A percentile compares a stretch with the other conserved stretches of the same genome.
phyloP scores from a whole-genome alignment of 64 coral and sea anemone species.

The Dendronephthya gigantea region DNA sequence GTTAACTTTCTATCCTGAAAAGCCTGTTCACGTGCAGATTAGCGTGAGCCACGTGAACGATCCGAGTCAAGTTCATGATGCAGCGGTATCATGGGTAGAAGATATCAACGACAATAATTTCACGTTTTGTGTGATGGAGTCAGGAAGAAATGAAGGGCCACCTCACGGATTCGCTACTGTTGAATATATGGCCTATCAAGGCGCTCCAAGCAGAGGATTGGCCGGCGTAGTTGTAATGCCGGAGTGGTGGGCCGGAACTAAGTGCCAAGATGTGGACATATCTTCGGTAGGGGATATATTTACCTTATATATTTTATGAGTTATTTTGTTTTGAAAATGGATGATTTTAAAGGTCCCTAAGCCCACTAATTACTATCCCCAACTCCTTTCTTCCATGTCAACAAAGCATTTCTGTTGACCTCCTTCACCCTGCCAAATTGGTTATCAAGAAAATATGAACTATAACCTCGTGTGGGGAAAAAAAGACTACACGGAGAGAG shows the following conservation, averaged over 20 bases:
- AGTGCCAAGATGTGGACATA: slow-evolving; percentile 14
- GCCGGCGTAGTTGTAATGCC: neutral
- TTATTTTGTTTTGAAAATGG: too few species aligned
- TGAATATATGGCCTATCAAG: slow-evolving; percentile 50
- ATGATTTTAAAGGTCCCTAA: too few species aligned
- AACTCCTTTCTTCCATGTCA: too few species aligned
- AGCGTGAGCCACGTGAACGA: slow-evolving; percentile 50
- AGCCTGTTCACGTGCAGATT: slow-evolving; percentile 60
- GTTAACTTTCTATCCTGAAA: slow-evolving; percentile 59
- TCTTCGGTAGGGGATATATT: neutral
- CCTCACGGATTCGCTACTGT: slow-evolving; percentile 25
- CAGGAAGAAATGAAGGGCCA: slow-evolving; percentile 38
- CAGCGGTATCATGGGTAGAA: slow-evolving; percentile 53
- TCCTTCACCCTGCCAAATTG: too few species aligned
- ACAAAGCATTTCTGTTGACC: too few species aligned
- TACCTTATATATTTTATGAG: too few species aligned
- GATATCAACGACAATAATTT: slow-evolving; percentile 45
- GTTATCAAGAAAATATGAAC: too few species aligned
- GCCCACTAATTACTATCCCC: too few species aligned
- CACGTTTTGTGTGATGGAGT: slow-evolving; percentile 20
- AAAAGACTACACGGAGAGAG: too few species aligned
- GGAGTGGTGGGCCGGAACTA: slow-evolving; percentile 26
- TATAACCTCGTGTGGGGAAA: too few species aligned
- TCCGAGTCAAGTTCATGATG: slow-evolving; percentile 36
- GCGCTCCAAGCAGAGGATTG: neutral